A percentile compares a stretch with the other conserved stretches of the same genome.
Evolutionary conservation across 2,888 invertebrate genomes (phyloP).

Genomic region (Pyrrhia umbra): DNA sequence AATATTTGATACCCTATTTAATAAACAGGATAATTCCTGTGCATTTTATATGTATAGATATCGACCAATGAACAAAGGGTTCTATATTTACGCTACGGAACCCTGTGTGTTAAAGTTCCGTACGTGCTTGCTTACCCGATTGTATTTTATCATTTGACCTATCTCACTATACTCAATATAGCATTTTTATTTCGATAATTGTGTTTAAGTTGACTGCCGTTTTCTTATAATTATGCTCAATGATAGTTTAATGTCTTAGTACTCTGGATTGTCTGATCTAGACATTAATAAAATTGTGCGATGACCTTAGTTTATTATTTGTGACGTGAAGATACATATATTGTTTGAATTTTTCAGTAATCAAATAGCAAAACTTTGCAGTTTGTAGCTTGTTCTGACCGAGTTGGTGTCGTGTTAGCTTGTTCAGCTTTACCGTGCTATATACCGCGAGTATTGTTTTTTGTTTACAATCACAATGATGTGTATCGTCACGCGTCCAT

Average conservation of each 20-base stretch:
- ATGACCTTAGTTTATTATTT: conserved; percentile 82
- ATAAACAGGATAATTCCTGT: conserved; percentile 47
- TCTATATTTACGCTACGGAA: conserved; percentile 48
- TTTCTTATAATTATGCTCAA: conserved; percentile 88
- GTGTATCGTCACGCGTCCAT: conserved; percentile 71
- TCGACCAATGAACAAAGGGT: conserved; percentile 57
- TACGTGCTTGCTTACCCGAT: conserved; percentile 57
- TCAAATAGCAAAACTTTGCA: conserved; percentile 29
- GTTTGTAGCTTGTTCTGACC: conserved; percentile 29
- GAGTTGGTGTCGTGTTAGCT: conserved; percentile 31
- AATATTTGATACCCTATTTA: conserved; percentile 58
- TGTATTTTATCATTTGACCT: conserved; percentile 76
- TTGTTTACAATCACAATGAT: conserved; percentile 50
- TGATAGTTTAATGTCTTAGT: conserved; percentile 79
- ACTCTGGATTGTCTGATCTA: conserved; percentile 72
- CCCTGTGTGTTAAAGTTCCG: conserved; percentile 56
- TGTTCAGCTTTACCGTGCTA: conserved; percentile 16
- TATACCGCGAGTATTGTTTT: conserved; percentile 22
- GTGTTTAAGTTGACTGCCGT: conserved; percentile 86
- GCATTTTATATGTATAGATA: conserved; percentile 47
- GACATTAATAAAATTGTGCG: conserved; percentile 74
- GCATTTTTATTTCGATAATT: conserved; percentile 82
- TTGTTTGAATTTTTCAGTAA: conserved; percentile 47
- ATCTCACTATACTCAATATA: conserved; percentile 84
- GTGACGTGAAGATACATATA: conserved; percentile 62